These are phyloP conservation scores for Sminthurinus aureus DNA, from an alignment of 2,888 invertebrate genomes.

Conservation along the genomic window DNA sequence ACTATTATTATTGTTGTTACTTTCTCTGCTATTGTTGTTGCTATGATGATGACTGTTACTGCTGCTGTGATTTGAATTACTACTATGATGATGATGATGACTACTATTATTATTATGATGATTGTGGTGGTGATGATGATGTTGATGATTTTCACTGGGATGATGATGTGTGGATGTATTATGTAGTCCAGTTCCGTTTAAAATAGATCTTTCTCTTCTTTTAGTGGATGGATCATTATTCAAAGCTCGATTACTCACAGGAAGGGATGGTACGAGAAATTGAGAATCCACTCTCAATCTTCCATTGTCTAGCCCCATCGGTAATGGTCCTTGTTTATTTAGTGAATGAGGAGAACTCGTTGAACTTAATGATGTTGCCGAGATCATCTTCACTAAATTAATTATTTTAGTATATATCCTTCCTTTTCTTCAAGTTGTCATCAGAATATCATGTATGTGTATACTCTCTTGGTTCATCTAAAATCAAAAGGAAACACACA, in stretches of 20 bases:
- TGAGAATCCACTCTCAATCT: conserved; percentile 56
- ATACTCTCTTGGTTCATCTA: too few relatives aligned
- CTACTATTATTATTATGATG: neutral
- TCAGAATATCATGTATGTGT: neutral
- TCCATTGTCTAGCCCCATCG: conserved; percentile 51
- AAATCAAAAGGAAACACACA: too few relatives aligned
- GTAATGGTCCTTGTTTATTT: conserved; percentile 47
- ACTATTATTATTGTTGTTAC: neutral
- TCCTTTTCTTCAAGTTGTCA: neutral
- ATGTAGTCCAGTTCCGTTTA: conserved; percentile 49
- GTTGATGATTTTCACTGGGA: conserved; percentile 23
- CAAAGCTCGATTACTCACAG: conserved; percentile 54
- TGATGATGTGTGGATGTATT: conserved; percentile 3
- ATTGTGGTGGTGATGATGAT: conserved; percentile 23
- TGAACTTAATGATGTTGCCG: conserved; percentile 56
- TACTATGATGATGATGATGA: neutral
- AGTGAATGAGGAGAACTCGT: conserved; percentile 46
- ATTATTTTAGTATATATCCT: neutral
- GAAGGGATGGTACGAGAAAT: conserved; percentile 58
- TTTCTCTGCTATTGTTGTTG: neutral
- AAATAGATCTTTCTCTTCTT: conserved; percentile 52
- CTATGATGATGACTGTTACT: conserved; percentile 39
- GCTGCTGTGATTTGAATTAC: neutral
- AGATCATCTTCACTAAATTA: conserved; percentile 54
- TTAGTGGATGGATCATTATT: conserved; percentile 39